Percentiles rank a stretch among this genome's conserved stretches.
Conservation (phyloP, 2,888 invertebrate genomes). For the Rhorus exstirpatorius region DNA sequence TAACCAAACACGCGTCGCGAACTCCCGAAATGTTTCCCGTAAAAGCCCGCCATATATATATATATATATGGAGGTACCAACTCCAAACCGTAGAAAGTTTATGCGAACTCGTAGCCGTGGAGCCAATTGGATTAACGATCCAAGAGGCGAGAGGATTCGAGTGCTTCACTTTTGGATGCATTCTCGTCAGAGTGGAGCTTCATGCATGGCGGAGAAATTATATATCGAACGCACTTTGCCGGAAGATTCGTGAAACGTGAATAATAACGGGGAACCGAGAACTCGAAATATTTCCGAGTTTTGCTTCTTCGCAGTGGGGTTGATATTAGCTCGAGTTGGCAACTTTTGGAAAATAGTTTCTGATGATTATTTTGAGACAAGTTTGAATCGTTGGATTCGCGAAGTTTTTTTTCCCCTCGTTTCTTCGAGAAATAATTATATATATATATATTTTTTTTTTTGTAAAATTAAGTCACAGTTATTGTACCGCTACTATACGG, state of each 20-base stretch:
- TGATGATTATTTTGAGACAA: background rate
- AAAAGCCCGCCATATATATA: too few species aligned
- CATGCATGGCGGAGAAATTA: constrained; percentile 24
- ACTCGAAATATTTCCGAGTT: background rate
- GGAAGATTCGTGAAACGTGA: constrained; percentile 20
- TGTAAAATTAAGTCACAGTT: too few species aligned
- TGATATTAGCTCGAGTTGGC: too few species aligned
- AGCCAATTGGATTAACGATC: constrained; percentile 73
- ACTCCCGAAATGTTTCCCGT: background rate
- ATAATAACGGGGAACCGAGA: background rate
- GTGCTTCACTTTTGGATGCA: constrained; percentile 31
- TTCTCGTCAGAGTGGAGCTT: constrained; percentile 1
- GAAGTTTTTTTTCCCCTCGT: too few species aligned
- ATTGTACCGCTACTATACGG: too few species aligned
- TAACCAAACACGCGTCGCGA: constrained; percentile 12
- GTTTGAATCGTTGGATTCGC: too few species aligned
- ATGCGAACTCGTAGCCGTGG: constrained; percentile 19
- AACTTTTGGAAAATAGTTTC: too few species aligned
- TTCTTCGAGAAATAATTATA: constrained; percentile 71
- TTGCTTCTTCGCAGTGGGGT: background rate
- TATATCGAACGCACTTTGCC: constrained; percentile 43
- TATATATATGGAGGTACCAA: too few species aligned
- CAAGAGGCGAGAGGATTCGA: constrained; percentile 22
- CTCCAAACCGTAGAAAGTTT: constrained; percentile 1
- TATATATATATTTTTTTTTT: too few species aligned